phyloP scores from a whole-genome alignment of 2,888 invertebrate species.

The Callyntrura guangdongensis region DNA sequence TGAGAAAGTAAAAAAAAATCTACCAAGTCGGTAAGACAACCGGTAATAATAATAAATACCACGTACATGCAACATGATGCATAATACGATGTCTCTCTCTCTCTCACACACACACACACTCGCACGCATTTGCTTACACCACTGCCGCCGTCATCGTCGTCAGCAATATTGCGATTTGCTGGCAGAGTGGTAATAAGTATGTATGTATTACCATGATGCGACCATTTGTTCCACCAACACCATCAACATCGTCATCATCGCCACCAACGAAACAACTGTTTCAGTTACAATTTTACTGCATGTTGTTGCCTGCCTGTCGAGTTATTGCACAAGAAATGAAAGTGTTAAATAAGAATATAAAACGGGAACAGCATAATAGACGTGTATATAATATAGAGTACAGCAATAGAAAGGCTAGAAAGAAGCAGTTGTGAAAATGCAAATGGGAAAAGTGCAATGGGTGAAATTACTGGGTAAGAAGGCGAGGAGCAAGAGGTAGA shows the following conservation, averaged over 20 bases:
- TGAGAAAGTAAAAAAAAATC: background rate
- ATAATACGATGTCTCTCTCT: background rate
- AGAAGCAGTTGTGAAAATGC: conserved; percentile 61
- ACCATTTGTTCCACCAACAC: conserved; percentile 42
- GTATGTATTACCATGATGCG: conserved; percentile 25
- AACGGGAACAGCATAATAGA: conserved; percentile 25
- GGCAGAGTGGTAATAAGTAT: background rate
- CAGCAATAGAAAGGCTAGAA: background rate
- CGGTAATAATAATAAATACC: conserved; percentile 43
- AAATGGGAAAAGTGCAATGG: conserved; percentile 61
- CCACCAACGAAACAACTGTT: background rate
- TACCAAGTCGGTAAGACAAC: conserved; percentile 50
- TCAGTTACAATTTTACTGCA: no score
- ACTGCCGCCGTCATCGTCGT: background rate
- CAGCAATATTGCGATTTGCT: conserved; percentile 1
- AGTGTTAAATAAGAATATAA: conserved; percentile 41
- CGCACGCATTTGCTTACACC: conserved; percentile 37
- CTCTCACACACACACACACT: background rate
- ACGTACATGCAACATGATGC: background rate
- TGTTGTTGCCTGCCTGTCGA: background rate
- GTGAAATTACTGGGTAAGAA: background rate
- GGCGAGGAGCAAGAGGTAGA: no score
- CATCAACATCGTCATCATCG: background rate
- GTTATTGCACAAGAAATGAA: conserved; percentile 22
- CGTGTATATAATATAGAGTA: no score